Conservation (phyloP, 30 jellyfish, hydroid and myxozoan species). For the Nemopilema nomurai region DNA sequence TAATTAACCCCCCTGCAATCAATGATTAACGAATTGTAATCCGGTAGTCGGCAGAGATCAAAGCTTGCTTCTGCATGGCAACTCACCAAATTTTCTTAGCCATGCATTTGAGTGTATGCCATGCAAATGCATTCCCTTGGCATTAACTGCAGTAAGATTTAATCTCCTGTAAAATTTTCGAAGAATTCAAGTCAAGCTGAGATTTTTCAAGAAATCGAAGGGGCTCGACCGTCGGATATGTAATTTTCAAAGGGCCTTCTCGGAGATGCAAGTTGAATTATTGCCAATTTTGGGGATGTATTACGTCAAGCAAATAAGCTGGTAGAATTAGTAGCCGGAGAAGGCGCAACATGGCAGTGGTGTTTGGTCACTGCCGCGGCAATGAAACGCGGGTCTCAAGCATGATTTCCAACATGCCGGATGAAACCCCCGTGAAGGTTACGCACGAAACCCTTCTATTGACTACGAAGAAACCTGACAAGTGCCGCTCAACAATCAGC, state of each 20-base stretch:
- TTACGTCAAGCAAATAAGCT: neutral
- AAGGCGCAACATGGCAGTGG: neutral
- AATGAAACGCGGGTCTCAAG: neutral
- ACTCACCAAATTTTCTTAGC: neutral
- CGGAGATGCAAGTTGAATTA: neutral
- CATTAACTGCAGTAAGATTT: neutral
- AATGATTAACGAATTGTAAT: neutral
- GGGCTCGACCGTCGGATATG: neutral
- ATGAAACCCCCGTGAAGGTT: conserved; percentile 51
- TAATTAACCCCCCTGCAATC: neutral
- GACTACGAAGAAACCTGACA: conserved; percentile 71
- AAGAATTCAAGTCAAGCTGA: neutral
- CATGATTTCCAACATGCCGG: neutral
- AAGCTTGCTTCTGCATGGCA: neutral
- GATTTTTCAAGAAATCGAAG: neutral
- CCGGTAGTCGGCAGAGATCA: neutral
- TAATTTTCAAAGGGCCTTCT: neutral
- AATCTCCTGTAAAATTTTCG: neutral
- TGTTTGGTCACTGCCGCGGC: neutral
- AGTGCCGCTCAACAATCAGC: conserved; percentile 73
- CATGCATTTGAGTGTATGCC: neutral
- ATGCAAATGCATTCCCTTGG: neutral
- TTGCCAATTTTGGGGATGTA: neutral
- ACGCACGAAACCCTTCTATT: conserved; percentile 62
- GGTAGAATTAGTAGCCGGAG: too few relatives aligned